Base-by-base conservation (phyloP, 2,797 vertebrate genomes). In the Melanotaenia nigrans region DNA sequence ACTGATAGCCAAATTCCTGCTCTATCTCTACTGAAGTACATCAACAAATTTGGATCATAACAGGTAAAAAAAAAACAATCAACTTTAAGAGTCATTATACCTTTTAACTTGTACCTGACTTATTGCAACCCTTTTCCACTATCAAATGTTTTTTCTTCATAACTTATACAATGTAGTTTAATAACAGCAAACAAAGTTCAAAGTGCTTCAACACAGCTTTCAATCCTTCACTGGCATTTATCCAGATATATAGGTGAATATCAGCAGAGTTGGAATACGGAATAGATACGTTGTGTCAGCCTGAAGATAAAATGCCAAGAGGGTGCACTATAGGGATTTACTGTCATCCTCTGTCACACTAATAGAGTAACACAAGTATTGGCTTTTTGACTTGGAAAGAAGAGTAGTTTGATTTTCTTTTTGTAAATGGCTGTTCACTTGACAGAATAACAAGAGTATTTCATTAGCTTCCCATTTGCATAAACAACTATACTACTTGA, bases 221-320 rank as follows among this genome's bases (percentile, higher is more conserved):
- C 83, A 78, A 70, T 84, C 85, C 66, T 16, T 79, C n/a, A 11
- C 28, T 92, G 85, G 84, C 85, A 86, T 83, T 81, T 71, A 67
- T 77, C 82, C 85, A 92, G 81, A 25, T 63, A 51, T 68, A 66
- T 67, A 79, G 85, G 84, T 89, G 87, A 90, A 88, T 87, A 87
- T 58, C 54, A 84, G 81, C 81, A 61, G 64, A 83, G 72, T 83
- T 75, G 81, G 72, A 79, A 85, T 58, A 69, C 75, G 83, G 73
- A 81, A 79, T 60, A 87, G 84, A 78, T 81, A 68, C 57, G 73
- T 2, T 84, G 65, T 87, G 86, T 87, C 85, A 89, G 70, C 66
- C 16, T 78, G 73, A 72, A 87, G 83, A 78, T 85, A 84, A 88
- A 90, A 90, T 81, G 88, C 85, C 89, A 89, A 82, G 80, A 87